Conservation (phyloP, 2,113 vertebrate species). For the Penelope pileata region DNA sequence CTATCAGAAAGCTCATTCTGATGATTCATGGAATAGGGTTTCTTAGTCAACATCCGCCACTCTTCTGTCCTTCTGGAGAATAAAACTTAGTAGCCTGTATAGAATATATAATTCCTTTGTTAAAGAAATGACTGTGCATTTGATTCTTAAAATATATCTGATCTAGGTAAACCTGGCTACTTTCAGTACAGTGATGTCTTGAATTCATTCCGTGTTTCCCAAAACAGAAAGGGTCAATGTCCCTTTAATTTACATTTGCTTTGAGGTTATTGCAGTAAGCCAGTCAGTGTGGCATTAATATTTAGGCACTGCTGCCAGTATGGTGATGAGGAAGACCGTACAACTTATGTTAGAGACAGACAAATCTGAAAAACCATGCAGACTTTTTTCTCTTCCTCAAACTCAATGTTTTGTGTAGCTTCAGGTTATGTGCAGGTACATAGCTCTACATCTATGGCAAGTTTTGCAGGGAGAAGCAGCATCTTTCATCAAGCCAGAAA, state of each 20-base stretch:
- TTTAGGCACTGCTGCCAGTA: not conserved
- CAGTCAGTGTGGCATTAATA: not conserved
- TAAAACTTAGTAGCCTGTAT: not conserved
- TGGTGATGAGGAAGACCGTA: not conserved
- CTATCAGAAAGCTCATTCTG: not conserved
- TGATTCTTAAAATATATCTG: not conserved
- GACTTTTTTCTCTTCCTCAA: not conserved
- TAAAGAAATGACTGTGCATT: not conserved
- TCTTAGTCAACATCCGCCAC: not conserved
- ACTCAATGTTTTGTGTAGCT: not conserved
- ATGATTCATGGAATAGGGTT: rapidly evolving
- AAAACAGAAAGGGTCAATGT: not conserved
- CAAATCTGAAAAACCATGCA: not conserved
- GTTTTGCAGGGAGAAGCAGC: not conserved
- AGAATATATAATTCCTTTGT: not conserved
- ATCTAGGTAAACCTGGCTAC: not conserved
- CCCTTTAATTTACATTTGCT: not conserved
- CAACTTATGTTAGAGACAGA: not conserved
- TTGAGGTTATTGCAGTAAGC: conserved; percentile 2
- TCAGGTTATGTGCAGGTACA: not conserved
- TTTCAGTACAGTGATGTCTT: not conserved
- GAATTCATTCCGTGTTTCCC: not conserved
- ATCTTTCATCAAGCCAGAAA: not conserved
- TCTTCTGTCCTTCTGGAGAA: not conserved
- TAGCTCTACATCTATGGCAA: not conserved